These are phyloP conservation scores for Monoplex corrugatus DNA, from an alignment of 2,888 invertebrate genomes.

Conservation along the genomic window DNA sequence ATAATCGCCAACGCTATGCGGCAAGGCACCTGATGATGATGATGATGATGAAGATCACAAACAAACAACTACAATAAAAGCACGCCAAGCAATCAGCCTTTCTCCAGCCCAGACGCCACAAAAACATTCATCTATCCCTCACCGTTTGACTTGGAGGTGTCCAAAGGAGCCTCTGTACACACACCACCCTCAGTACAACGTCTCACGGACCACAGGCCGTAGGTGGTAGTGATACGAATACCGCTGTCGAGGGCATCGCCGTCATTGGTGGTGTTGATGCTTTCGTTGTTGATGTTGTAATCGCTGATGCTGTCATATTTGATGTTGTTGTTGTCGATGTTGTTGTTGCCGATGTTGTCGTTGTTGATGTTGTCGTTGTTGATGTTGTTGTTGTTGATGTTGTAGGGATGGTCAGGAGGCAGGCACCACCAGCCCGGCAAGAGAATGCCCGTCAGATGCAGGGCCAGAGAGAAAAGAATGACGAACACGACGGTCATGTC, in stretches of 20 bases:
- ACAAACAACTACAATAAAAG: too few species aligned
- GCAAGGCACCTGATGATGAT: too few species aligned
- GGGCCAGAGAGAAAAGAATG: constrained; percentile 20
- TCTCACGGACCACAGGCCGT: constrained; percentile 31
- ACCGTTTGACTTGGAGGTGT: constrained; percentile 38
- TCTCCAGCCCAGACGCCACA: too few species aligned
- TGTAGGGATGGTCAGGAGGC: constrained; percentile 32
- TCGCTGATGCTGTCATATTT: not conserved
- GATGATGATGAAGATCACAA: too few species aligned
- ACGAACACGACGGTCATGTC: too few species aligned
- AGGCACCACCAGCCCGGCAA: constrained; percentile 42
- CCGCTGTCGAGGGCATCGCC: not conserved
- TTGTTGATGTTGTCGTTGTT: constrained; percentile 11
- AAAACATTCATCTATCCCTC: too few species aligned
- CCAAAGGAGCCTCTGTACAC: not conserved
- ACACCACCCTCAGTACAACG: not conserved
- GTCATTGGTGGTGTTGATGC: not conserved
- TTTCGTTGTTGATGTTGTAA: not conserved
- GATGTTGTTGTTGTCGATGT: not conserved
- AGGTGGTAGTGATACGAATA: not conserved
- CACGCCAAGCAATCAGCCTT: too few species aligned
- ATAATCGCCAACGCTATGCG: too few species aligned
- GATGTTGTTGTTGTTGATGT: not conserved
- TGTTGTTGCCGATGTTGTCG: constrained; percentile 6
- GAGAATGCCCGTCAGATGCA: constrained; percentile 36